Evolutionary conservation across 2,113 vertebrate genomes (phyloP).

Genomic region (Ginglymostoma cirratum): DNA sequence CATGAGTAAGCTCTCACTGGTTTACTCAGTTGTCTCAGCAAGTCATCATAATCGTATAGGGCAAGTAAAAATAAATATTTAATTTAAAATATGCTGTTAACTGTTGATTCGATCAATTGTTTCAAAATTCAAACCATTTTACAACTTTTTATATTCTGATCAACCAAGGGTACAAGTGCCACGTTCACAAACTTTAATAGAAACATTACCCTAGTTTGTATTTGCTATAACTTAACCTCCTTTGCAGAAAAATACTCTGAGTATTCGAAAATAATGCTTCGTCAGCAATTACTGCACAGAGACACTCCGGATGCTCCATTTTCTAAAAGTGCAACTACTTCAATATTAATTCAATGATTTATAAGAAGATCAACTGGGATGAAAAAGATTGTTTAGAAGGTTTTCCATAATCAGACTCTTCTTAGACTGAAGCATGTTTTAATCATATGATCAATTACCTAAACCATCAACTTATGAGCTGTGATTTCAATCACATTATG

Average conservation of each 20-base stretch:
- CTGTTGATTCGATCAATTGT: neutral
- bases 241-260: neutral
- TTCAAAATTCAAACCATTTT: neutral
- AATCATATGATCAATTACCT: neutral
- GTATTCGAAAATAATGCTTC: neutral
- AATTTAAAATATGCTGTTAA: neutral
- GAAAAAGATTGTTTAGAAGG: neutral
- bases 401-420: neutral
- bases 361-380: neutral
- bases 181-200: neutral
- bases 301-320: neutral
- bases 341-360: neutral
- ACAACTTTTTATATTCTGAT: neutral
- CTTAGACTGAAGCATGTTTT: neutral
- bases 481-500: neutral
- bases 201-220: neutral
- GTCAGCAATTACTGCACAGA: neutral
- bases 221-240: neutral
- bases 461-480: neutral
- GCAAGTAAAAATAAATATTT: neutral
- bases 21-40: neutral
- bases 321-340: neutral
- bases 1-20: neutral
- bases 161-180: neutral
- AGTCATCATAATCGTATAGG: neutral